These are phyloP conservation scores for Andrena minutula DNA, from an alignment of 2,888 invertebrate genomes.

Conservation along the genomic window DNA sequence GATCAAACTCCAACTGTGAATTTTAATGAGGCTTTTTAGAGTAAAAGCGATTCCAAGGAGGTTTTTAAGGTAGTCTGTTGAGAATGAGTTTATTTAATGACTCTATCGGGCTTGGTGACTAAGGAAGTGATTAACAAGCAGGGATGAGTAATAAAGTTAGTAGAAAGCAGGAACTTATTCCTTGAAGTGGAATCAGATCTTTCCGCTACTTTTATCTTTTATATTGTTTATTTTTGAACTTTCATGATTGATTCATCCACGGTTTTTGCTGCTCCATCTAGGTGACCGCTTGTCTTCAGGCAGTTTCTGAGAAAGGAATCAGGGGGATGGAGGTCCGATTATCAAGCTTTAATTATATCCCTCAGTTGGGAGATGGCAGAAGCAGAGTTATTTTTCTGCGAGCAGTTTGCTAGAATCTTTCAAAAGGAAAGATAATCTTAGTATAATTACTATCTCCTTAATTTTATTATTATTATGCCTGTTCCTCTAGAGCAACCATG, in stretches of 20 bases:
- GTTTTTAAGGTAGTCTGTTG: not conserved
- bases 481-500: no score
- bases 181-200: no score
- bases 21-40: not conserved
- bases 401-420: not conserved
- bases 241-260: not conserved
- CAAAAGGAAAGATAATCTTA: conserved; percentile 1
- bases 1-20: conserved; percentile 15
- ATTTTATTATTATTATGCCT: not conserved
- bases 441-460: not conserved
- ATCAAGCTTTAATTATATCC: not conserved
- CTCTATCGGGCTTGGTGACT: not conserved
- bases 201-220: no score
- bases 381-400: not conserved
- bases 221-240: no score
- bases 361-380: not conserved
- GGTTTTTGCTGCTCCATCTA: no score
- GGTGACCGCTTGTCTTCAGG: not conserved
- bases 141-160: not conserved
- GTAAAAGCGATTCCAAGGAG: not conserved
- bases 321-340: not conserved
- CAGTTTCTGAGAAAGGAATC: conserved; percentile 1
- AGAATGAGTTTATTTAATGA: not conserved
- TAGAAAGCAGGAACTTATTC: no score
- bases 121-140: not conserved